Evolutionary conservation across 2,797 vertebrate genomes (phyloP).

Genomic region (Eulemur coronatus): DNA sequence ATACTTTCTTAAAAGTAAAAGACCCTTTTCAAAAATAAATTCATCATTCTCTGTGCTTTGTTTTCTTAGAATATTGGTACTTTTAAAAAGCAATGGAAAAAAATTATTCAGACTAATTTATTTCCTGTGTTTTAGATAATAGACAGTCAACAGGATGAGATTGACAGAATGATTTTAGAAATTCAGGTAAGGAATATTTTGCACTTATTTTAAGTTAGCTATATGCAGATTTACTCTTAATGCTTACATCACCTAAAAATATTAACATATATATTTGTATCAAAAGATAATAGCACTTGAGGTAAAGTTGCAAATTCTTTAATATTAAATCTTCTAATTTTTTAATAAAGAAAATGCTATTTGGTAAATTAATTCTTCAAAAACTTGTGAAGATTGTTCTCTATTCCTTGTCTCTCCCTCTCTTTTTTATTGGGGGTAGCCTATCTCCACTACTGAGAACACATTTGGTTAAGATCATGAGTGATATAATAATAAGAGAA

Average conservation of each 20-base stretch:
- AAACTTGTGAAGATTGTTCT: background rate
- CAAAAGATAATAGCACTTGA: background rate
- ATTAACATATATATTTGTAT: background rate
- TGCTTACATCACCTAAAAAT: background rate
- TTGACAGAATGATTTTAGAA: slow-evolving; percentile 89
- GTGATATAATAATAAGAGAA: background rate
- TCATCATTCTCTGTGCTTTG: background rate
- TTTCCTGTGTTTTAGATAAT: slow-evolving; percentile 88
- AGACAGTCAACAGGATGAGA: slow-evolving; percentile 91
- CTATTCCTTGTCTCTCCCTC: background rate
- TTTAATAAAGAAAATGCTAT: background rate
- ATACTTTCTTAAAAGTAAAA: background rate
- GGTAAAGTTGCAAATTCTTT: background rate
- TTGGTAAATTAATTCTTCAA: background rate
- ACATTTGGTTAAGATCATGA: background rate
- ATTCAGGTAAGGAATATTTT: slow-evolving; percentile 88
- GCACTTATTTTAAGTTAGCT: slow-evolving; percentile 26
- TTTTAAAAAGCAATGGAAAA: slow-evolving; percentile 31
- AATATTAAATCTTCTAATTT: slow-evolving; percentile 11
- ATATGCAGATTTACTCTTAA: background rate
- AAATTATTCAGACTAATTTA: slow-evolving; percentile 34
- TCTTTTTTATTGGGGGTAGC: background rate
- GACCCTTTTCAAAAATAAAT: background rate
- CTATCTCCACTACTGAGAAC: background rate
- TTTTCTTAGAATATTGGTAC: slow-evolving; percentile 32